These are phyloP conservation scores for Nematolebias whitei DNA, from an alignment of 2,113 vertebrate genomes.

Conservation along the genomic window DNA sequence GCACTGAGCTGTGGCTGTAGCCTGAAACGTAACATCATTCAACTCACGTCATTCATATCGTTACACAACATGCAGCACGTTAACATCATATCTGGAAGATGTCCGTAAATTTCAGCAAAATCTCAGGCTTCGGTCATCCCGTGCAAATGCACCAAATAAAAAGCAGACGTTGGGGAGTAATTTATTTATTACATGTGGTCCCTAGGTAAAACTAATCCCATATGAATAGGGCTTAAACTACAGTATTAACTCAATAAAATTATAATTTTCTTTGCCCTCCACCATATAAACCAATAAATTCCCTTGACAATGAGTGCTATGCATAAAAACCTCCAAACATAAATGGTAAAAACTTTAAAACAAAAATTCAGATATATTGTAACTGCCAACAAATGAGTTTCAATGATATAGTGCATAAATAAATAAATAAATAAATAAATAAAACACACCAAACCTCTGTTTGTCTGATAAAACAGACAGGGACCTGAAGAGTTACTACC, in stretches of 20 bases:
- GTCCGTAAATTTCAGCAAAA: too few relatives aligned
- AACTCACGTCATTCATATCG: too few relatives aligned
- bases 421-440: constrained; percentile 2
- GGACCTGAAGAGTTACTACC: constrained; percentile 23
- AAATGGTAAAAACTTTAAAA: constrained; percentile 9
- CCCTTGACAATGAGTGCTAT: constrained; percentile 1
- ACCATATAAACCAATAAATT: background rate
- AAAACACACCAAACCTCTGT: constrained; percentile 3
- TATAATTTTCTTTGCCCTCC: background rate
- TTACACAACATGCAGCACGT: too few relatives aligned
- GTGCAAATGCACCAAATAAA: too few relatives aligned
- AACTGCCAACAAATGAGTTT: background rate
- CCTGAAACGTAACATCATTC: too few relatives aligned
- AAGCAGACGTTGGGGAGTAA: too few relatives aligned
- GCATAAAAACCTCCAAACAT: constrained; percentile 1
- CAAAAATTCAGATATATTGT: constrained; percentile 18
- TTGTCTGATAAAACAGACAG: constrained; percentile 35
- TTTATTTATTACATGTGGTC: too few relatives aligned
- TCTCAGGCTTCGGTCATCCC: too few relatives aligned
- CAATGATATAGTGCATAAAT: background rate
- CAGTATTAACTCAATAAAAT: constrained; percentile 13
- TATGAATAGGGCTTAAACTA: too few relatives aligned
- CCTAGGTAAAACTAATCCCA: too few relatives aligned
- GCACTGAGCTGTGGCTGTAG: too few relatives aligned
- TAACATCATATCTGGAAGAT: too few relatives aligned